Percentiles rank a stretch among this genome's conserved stretches.
Evolutionary conservation across 2,888 invertebrate genomes (phyloP).

Genomic region (Oligia strigilis): DNA sequence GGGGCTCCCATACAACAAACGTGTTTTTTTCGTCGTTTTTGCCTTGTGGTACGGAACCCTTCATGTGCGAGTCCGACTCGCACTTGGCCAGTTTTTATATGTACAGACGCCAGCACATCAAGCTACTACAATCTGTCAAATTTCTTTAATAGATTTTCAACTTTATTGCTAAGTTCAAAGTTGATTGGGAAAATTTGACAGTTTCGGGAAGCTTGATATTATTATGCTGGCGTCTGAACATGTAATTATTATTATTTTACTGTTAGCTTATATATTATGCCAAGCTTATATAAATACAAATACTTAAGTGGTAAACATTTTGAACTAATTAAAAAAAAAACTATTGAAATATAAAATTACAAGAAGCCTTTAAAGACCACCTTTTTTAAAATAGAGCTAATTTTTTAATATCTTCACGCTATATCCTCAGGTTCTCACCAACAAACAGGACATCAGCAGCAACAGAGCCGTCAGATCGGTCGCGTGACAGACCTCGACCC

Average conservation of each 20-base stretch:
- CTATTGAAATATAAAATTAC: not conserved
- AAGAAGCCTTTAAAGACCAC: not conserved
- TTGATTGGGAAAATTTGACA: too few relatives aligned
- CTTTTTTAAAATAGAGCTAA: not conserved
- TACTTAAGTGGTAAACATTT: not conserved
- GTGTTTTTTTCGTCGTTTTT: too few relatives aligned
- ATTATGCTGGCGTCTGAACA: not conserved
- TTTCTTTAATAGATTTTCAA: too few relatives aligned
- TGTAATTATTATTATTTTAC: not conserved
- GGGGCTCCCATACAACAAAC: too few relatives aligned
- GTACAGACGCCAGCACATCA: not conserved
- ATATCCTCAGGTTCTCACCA: slow-evolving; percentile 76
- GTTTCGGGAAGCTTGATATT: too few relatives aligned
- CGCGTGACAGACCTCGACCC: slow-evolving; percentile 99
- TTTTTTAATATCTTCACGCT: slow-evolving; percentile 23
- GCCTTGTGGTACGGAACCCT: too few relatives aligned
- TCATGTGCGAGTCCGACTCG: too few relatives aligned
- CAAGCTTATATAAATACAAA: not conserved
- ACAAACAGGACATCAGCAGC: slow-evolving; percentile 74
- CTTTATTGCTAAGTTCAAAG: too few relatives aligned
- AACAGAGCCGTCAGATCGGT: slow-evolving; percentile 93
- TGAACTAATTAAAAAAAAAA: too few relatives aligned
- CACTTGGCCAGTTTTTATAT: too few relatives aligned
- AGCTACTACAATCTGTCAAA: too few relatives aligned
- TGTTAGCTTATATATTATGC: too few relatives aligned